Evolutionary conservation across 2,797 vertebrate species (phyloP), one percentile per base, ranked within the genome.

Genomic region (Chrysolophus pictus): DNA sequence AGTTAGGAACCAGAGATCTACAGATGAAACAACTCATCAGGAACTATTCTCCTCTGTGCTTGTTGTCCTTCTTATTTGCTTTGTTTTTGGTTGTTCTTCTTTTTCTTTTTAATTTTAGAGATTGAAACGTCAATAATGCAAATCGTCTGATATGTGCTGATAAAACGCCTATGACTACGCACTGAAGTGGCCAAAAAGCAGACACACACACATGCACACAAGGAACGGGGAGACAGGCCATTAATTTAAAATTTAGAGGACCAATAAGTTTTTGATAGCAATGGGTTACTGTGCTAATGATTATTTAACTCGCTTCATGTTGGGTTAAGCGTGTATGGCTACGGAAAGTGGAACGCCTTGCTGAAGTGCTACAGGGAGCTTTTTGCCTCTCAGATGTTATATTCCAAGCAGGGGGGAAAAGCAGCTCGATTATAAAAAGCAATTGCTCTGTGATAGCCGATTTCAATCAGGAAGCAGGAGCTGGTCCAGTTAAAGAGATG

Each of bases 201-300:
- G 84, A 39, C 53, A 56, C 22, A 59, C 18, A 58, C 59, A 39
- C 18, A 55, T 55, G 33, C 5, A 62, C 11, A 65, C 41, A 55
- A 6, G 64, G 81, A 92, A 80, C 21, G 77, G 82, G 85, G 47
- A 96, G 88, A 85, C 65, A 94, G 29, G 84, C 28, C 55, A 85
- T 93, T 96, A 96, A 90, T 96, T 95, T 88, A 92, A 93, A 94
- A 90, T 96, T 96, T 95, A 95, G 81, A 94, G 96, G 84, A 84
- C 92, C 73, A 93, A 92, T 92, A 95, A 94, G 85, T 91, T 97
- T 96, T 96, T 96, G 88, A 96, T 95, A 96, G 96, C 90, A 88
- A 58, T 86, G 88, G 95, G 96, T 95, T 94, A 91, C 77, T 88
- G 47, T 93, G 67, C 84, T 95, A 95, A 97, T 87, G 91, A 93